Conservation (phyloP, 2,113 vertebrate genomes). For the Lipotes vexillifer region DNA sequence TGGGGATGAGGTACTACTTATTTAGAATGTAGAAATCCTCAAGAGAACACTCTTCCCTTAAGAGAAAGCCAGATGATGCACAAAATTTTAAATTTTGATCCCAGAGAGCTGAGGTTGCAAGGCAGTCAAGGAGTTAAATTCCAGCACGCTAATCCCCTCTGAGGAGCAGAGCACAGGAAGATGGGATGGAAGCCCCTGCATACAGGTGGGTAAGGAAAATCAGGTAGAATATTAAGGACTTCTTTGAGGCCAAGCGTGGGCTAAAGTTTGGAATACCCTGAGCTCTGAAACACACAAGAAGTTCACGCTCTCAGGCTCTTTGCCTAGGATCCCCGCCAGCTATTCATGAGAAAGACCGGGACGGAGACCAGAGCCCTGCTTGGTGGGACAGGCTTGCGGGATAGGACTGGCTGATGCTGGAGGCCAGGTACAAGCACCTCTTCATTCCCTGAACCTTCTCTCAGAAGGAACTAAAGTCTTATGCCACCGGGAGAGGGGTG, state of each 20-base stretch:
- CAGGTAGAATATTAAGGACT: neutral
- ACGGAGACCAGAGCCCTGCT: neutral
- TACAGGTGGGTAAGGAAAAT: neutral
- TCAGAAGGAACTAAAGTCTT: neutral
- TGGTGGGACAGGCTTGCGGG: neutral
- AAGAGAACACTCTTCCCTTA: neutral
- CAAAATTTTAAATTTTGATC: neutral
- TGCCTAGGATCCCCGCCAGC: neutral
- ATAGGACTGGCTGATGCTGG: neutral
- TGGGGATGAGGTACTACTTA: neutral
- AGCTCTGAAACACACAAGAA: neutral
- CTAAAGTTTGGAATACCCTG: neutral
- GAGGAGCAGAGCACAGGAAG: neutral
- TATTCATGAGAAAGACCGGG: neutral
- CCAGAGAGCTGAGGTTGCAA: neutral
- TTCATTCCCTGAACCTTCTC: neutral
- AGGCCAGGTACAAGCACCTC: neutral
- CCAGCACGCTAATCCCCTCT: neutral
- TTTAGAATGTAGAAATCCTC: neutral
- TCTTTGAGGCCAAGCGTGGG: neutral
- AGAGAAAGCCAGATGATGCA: neutral
- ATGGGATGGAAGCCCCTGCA: neutral
- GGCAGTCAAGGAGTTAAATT: neutral
- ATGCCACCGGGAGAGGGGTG: accelerated
- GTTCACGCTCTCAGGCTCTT: neutral